phyloP scores from a whole-genome alignment of 2,888 invertebrate genomes.

The Cerastis rubricosa region DNA sequence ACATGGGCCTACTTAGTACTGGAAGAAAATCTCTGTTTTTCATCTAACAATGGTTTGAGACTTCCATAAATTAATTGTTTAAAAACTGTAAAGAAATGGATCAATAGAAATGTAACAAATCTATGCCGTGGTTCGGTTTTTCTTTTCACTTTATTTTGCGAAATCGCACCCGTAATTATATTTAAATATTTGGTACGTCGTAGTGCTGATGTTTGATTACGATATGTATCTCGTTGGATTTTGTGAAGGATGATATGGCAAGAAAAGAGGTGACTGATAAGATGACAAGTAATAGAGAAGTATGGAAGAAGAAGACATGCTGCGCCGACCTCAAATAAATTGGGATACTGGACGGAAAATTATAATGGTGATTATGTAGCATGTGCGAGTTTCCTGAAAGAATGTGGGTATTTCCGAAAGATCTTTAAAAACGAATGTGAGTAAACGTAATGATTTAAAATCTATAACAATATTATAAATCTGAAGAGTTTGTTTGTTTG shows the following conservation, averaged over 20 bases:
- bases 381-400: too few species aligned
- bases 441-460: not conserved
- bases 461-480: too few species aligned
- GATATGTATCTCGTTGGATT: not conserved
- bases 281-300: too few species aligned
- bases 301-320: too few species aligned
- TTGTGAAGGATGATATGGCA: too few species aligned
- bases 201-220: not conserved
- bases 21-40: slow-evolving; percentile 6
- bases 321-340: too few species aligned
- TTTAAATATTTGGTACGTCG: too few species aligned
- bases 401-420: not conserved
- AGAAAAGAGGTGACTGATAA: too few species aligned
- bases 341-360: too few species aligned
- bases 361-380: too few species aligned
- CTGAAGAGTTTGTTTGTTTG: too few species aligned
- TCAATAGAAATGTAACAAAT: not conserved
- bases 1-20: slow-evolving; percentile 17
- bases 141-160: not conserved
- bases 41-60: too few species aligned
- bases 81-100: not conserved
- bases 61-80: not conserved
- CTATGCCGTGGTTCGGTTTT: not conserved
- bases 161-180: not conserved
- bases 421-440: not conserved